Evolutionary conservation across 2,888 invertebrate species (phyloP), one percentile per base, ranked within the genome.

Genomic region (Eristalinus aeneus): DNA sequence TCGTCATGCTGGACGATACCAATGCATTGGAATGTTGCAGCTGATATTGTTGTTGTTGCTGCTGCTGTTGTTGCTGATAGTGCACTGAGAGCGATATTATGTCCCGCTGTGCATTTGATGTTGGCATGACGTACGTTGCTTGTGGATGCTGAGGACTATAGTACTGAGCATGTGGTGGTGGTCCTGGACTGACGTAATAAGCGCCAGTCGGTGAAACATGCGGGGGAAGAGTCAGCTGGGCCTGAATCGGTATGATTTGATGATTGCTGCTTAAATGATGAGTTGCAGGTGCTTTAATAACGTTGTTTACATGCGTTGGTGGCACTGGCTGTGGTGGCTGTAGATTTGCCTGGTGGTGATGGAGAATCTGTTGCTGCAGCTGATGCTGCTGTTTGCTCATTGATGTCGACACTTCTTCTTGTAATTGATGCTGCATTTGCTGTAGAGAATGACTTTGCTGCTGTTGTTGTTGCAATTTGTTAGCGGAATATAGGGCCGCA

Each of bases 401-500:
- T 90, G 91, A 10, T 90, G 90, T 54, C 90, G 92, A 71, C 89
- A 73, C 78, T 90, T 89, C 88, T 89, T 77, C 27, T 90, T 88
- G 83, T 16, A 88, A 72, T 4, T 88, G 88, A 11, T 89, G 88
- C 12, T 89, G 88, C 0, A 88, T 85, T 20, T 72, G 76, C n/a
- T 68, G 76, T 1, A 58, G 78, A 10, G 87, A 88, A 20, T 27
- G 27, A 27, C 77, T 90, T 39, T 78, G 91, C 9, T 68, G 88
- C 32, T 76, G 87, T 39, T 82, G 82, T 63, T 77, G 88, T 75
- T 80, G 88, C 69, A 36, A 73, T 83, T 88, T 74, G 12, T 75
- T 88, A 16, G 64, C 64, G 36, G 88, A 87, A 85, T 94, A 94
- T 88, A 94, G 92, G 31, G 94, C 93, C 88, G 95, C 95, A 91